Conservation (phyloP, 2,888 invertebrate genomes). For the Melanostoma scalare region DNA sequence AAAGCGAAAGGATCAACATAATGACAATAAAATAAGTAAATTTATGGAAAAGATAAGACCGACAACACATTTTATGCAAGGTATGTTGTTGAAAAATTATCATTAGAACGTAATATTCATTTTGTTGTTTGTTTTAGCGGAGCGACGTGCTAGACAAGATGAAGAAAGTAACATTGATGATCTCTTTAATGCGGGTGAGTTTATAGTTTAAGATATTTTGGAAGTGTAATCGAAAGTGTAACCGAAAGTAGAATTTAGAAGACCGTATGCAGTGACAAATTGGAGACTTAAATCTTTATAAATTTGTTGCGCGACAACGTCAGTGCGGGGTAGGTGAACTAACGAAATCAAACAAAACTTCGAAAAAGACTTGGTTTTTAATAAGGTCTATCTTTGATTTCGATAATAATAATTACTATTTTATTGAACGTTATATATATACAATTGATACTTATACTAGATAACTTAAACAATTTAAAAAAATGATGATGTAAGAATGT, state of each 20-base stretch:
- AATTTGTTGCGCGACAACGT: too few species aligned
- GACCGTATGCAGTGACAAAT: not conserved
- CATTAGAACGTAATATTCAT: conserved; percentile 6
- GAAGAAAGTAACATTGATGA: conserved; percentile 80
- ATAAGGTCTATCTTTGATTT: too few species aligned
- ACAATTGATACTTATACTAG: too few species aligned
- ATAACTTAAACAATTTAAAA: too few species aligned
- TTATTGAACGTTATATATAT: too few species aligned
- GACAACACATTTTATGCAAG: conserved; percentile 75
- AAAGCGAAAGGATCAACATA: conserved; percentile 84
- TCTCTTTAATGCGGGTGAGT: conserved; percentile 79
- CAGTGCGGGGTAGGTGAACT: too few species aligned
- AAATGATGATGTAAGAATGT: too few species aligned
- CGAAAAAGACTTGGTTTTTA: too few species aligned
- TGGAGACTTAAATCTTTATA: too few species aligned
- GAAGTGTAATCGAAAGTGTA: conserved; percentile 20
- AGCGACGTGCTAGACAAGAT: conserved; percentile 80
- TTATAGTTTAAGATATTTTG: conserved; percentile 12
- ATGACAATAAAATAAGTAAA: conserved; percentile 88
- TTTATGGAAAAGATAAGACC: conserved; percentile 86
- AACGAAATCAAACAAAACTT: too few species aligned
- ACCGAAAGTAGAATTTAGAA: conserved; percentile 35
- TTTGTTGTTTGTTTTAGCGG: conserved; percentile 74
- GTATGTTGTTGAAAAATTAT: conserved; percentile 11
- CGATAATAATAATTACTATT: too few species aligned